Evolutionary conservation across 2,888 invertebrate species (phyloP).

Genomic region (Cartodere bifasciata): DNA sequence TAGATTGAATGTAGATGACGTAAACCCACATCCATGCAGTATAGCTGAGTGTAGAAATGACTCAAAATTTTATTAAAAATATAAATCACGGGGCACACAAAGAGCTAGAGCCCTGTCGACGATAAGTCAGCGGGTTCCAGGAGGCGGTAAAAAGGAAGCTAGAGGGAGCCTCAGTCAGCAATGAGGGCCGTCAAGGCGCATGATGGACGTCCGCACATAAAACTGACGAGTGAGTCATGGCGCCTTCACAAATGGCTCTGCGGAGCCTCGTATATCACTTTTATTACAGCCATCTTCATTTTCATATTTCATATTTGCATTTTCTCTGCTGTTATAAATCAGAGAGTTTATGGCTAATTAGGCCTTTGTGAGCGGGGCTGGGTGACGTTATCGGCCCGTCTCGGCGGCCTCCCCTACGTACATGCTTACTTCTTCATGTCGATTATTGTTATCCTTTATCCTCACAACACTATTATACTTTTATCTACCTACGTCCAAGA

Average conservation of each 20-base stretch:
- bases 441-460: too few species aligned
- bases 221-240: constrained; percentile 59
- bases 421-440: too few species aligned
- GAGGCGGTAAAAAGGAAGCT: constrained; percentile 23
- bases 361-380: constrained; percentile 37
- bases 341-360: constrained; percentile 53
- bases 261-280: constrained; percentile 68
- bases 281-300: constrained; percentile 57
- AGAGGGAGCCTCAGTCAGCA: constrained; percentile 34
- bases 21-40: too few species aligned
- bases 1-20: too few species aligned
- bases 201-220: constrained; percentile 63
- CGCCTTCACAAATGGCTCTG: constrained; percentile 61
- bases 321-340: constrained; percentile 49
- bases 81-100: constrained; percentile 49
- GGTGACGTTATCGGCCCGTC: constrained; percentile 37
- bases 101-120: constrained; percentile 37
- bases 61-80: constrained; percentile 43
- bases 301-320: constrained; percentile 48
- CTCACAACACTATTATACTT: too few species aligned
- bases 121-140: constrained; percentile 23
- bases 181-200: constrained; percentile 51
- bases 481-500: too few species aligned
- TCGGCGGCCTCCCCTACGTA: constrained; percentile 18
- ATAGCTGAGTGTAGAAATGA: constrained; percentile 12